Evolutionary conservation across 2,797 vertebrate genomes (phyloP).

Genomic region (Rhinophrynus dorsalis): DNA sequence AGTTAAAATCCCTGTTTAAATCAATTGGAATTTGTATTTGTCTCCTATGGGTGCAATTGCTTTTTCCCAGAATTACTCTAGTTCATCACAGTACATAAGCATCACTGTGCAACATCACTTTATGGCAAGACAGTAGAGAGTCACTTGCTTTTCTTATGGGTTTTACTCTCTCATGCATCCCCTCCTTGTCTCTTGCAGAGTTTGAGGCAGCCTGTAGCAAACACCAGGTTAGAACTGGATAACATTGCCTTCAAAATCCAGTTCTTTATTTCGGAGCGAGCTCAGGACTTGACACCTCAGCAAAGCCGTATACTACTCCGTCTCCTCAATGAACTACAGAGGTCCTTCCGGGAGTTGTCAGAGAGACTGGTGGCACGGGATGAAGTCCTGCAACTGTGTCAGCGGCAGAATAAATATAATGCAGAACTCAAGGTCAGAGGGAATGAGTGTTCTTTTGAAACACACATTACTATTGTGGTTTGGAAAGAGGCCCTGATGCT

Average conservation of each 20-base stretch:
- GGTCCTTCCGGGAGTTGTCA: slow-evolving; percentile 74
- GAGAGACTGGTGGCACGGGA: slow-evolving; percentile 68
- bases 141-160: too few species aligned
- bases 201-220: slow-evolving; percentile 71
- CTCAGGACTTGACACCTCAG: slow-evolving; percentile 82
- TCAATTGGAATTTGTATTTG: too few species aligned
- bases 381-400: slow-evolving; percentile 72
- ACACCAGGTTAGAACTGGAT: slow-evolving; percentile 75
- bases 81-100: too few species aligned
- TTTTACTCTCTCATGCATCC: too few species aligned
- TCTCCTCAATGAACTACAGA: slow-evolving; percentile 85
- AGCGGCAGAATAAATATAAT: slow-evolving; percentile 61
- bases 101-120: too few species aligned
- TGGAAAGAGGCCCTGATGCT: neutral
- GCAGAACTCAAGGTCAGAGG: slow-evolving; percentile 63
- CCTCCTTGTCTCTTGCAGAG: too few species aligned
- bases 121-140: too few species aligned
- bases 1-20: too few species aligned
- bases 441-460: neutral
- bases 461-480: neutral
- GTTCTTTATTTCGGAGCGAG: slow-evolving; percentile 87
- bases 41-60: too few species aligned
- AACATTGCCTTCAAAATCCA: slow-evolving; percentile 78
- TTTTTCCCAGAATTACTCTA: too few species aligned
- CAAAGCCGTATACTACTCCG: slow-evolving; percentile 84